Evolutionary conservation across 2,888 invertebrate genomes (phyloP).

Genomic region (Ptychoptera albimana): DNA sequence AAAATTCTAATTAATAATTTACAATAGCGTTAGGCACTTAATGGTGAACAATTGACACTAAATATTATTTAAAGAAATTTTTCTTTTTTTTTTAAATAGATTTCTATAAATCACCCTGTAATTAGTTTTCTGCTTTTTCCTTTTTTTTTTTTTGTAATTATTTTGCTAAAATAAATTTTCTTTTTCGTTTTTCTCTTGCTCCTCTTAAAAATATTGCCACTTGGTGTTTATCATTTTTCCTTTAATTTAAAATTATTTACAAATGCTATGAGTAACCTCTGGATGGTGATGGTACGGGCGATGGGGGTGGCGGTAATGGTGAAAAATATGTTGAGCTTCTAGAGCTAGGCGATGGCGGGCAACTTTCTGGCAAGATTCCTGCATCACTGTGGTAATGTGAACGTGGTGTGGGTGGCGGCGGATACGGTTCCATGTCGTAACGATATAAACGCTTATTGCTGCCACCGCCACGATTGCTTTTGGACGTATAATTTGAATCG

Average conservation of each 20-base stretch:
- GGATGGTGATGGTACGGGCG: constrained; percentile 50
- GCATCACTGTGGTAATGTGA: constrained; percentile 59
- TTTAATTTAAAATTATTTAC: neutral
- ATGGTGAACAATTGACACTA: no score
- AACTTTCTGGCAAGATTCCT: constrained; percentile 39
- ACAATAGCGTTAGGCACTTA: no score
- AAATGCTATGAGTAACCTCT: constrained; percentile 26
- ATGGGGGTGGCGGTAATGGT: constrained; percentile 72
- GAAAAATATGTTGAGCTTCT: constrained; percentile 64
- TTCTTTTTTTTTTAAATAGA: no score
- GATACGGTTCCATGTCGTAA: constrained; percentile 52
- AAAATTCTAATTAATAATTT: no score
- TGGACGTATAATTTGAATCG: constrained; percentile 52
- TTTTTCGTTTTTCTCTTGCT: no score
- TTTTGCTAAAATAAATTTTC: no score
- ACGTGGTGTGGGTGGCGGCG: constrained; percentile 60
- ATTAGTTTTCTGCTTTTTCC: no score
- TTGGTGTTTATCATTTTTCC: neutral
- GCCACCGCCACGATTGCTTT: constrained; percentile 22
- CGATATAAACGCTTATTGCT: constrained; percentile 30
- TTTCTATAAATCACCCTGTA: no score
- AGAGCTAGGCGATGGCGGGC: constrained; percentile 52
- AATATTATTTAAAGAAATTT: no score
- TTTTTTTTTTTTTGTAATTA: no score
- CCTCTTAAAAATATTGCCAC: no score